These are phyloP conservation scores for Epinephelus malabaricus DNA, from an alignment of 2,797 vertebrate genomes.

Conservation along the genomic window DNA sequence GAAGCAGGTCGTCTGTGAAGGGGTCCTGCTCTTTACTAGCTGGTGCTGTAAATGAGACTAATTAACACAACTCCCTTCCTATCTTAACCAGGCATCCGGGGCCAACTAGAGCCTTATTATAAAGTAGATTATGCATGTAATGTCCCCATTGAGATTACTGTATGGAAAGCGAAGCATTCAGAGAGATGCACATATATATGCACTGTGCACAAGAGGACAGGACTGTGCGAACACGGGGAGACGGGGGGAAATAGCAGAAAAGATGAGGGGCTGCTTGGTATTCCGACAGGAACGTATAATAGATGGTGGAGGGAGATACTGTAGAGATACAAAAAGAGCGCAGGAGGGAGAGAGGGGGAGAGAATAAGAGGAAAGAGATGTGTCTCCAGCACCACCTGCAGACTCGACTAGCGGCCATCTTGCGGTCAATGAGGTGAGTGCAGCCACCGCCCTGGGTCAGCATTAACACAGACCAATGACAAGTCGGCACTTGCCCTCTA, in stretches of 20 bases:
- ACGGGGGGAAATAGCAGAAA: constrained; percentile 15
- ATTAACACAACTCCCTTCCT: constrained; percentile 78
- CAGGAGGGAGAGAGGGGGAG: constrained; percentile 19
- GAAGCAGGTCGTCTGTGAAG: constrained; percentile 78
- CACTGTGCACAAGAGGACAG: constrained; percentile 38
- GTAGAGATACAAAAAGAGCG: constrained; percentile 49
- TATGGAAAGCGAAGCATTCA: constrained; percentile 57
- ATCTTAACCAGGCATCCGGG: constrained; percentile 70
- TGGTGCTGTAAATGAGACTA: constrained; percentile 73
- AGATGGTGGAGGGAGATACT: constrained; percentile 66
- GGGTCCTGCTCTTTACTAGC: constrained; percentile 74
- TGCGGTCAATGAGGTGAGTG: constrained; percentile 83
- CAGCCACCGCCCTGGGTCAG: constrained; percentile 77
- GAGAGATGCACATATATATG: constrained; percentile 25
- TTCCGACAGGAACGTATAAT: constrained; percentile 58
- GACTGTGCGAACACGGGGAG: constrained; percentile 29
- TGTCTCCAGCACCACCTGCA: constrained; percentile 78
- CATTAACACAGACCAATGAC: constrained; percentile 84
- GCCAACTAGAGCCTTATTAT: constrained; percentile 75
- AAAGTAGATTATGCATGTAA: constrained; percentile 79
- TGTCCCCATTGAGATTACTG: constrained; percentile 70
- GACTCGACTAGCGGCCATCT: constrained; percentile 75
- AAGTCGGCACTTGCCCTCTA: constrained; percentile 78
- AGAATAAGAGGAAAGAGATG: constrained; percentile 52
- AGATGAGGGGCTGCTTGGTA: constrained; percentile 69